These are phyloP conservation scores for Podocnemis expansa DNA, from an alignment of 2,113 vertebrate genomes.

Conservation along the genomic window DNA sequence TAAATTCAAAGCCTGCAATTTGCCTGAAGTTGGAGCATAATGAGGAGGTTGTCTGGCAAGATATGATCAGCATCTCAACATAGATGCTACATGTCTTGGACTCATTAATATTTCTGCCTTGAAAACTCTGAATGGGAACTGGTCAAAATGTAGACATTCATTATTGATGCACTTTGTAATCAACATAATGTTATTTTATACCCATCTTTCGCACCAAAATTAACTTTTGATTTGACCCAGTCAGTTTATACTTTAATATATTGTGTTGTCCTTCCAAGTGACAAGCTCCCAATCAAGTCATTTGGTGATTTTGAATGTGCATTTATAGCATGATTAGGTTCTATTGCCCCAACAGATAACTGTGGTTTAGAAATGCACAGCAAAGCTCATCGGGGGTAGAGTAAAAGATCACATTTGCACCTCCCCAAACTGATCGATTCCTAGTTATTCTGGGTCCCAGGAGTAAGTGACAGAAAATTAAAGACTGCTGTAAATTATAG, in stretches of 20 bases:
- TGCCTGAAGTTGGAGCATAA: neutral
- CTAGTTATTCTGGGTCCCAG: neutral
- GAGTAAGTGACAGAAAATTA: neutral
- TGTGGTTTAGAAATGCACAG: neutral
- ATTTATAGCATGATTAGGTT: neutral
- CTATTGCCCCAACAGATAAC: neutral
- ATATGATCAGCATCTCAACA: neutral
- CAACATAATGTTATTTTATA: neutral
- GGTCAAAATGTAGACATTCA: neutral
- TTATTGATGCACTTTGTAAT: neutral
- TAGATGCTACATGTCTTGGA: neutral
- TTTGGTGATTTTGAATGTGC: accelerated
- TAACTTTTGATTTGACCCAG: neutral
- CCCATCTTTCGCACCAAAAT: accelerated
- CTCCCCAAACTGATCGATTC: neutral
- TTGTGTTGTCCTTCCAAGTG: neutral
- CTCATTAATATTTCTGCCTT: neutral
- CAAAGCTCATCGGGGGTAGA: neutral
- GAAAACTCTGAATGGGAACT: neutral
- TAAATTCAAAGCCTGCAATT: constrained; percentile 29
- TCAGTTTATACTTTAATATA: neutral
- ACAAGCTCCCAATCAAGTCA: accelerated
- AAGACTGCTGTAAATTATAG: neutral
- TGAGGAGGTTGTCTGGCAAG: neutral
- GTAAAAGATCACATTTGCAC: neutral